Evolutionary conservation across 2,888 invertebrate species (phyloP).

Genomic region (Lasioglossum malachurum): DNA sequence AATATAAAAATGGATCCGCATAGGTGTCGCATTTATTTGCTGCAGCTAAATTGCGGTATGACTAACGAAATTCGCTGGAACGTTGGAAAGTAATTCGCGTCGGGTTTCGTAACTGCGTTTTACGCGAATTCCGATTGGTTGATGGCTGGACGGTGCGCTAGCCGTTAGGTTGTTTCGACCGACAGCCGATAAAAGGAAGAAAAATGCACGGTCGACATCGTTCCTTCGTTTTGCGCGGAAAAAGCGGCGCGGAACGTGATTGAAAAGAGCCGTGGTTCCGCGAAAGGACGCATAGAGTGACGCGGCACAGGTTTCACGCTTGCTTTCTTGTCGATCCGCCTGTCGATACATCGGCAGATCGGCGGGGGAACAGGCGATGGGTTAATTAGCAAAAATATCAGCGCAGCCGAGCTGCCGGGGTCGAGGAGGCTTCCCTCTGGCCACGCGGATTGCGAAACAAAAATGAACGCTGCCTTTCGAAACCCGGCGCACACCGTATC

Average conservation of each 20-base stretch:
- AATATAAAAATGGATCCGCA: not conserved
- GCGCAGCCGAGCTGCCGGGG: not conserved
- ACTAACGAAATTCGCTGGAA: slow-evolving; percentile 15
- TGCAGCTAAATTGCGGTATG: not conserved
- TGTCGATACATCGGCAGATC: slow-evolving; percentile 25
- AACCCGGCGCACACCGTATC: not conserved
- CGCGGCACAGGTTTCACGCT: slow-evolving; percentile 15
- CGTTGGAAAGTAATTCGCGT: slow-evolving; percentile 18
- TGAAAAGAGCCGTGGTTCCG: not conserved
- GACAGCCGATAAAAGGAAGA: not conserved
- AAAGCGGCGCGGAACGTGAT: slow-evolving; percentile 18
- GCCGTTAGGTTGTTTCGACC: not conserved
- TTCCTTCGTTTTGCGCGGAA: not conserved
- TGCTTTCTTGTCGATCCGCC: slow-evolving; percentile 25
- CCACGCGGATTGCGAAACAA: not conserved
- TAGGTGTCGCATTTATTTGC: not conserved
- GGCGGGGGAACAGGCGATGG: not conserved
- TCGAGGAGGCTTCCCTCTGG: not conserved
- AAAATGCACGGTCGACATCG: not conserved
- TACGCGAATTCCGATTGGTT: slow-evolving; percentile 29
- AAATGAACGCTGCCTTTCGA: slow-evolving; percentile 9
- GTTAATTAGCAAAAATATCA: slow-evolving; percentile 49
- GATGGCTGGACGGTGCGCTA: not conserved
- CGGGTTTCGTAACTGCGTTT: slow-evolving; percentile 39
- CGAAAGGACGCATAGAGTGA: slow-evolving; percentile 10